Percentiles rank a stretch among this genome's conserved stretches.
phyloP scores from a whole-genome alignment of 2,888 invertebrate genomes.

The Agrilus mali region DNA sequence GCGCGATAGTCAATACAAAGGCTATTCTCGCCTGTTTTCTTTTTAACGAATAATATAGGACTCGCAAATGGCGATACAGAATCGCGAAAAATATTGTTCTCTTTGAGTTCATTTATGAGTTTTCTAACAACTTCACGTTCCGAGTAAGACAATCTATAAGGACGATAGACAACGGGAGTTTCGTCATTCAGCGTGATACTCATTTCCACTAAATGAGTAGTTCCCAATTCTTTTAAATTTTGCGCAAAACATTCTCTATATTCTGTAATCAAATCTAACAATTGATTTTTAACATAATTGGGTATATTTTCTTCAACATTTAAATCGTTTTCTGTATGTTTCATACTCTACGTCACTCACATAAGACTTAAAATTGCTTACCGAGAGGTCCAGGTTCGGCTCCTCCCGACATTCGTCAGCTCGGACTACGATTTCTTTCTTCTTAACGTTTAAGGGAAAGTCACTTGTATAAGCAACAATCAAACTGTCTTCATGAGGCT shows the following conservation, averaged over 20 bases:
- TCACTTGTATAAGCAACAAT: no score
- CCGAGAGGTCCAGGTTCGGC: no score
- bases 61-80: slow-evolving; percentile 13
- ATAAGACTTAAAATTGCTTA: no score
- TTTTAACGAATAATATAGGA: slow-evolving; percentile 11
- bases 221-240: background rate
- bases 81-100: no score
- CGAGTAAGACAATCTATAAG: slow-evolving; percentile 5
- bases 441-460: no score
- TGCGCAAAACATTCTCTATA: slow-evolving; percentile 2
- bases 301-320: no score
- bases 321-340: no score
- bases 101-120: background rate
- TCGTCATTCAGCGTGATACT: background rate
- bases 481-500: no score
- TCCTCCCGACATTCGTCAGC: no score
- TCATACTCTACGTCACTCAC: no score
- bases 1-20: slow-evolving; percentile 15
- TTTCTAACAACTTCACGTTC: background rate
- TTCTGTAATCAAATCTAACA: background rate
- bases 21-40: slow-evolving; percentile 11
- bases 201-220: background rate
- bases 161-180: background rate
- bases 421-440: no score
- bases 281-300: background rate